Conservation (phyloP, 2,113 vertebrate genomes). For the Fregetta grallaria region DNA sequence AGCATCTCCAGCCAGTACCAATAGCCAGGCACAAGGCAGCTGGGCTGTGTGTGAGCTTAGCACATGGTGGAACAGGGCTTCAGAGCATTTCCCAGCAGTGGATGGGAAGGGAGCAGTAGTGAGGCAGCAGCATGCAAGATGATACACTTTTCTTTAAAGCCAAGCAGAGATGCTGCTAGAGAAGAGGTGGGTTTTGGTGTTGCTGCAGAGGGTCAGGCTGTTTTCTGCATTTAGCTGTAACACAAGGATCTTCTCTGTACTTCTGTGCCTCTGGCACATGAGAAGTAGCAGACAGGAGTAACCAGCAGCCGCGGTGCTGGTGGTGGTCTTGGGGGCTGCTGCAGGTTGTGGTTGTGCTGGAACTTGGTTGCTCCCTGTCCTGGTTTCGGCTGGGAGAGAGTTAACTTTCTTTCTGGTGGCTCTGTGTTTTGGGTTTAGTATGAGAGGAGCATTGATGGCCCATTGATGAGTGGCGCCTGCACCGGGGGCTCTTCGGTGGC, state of each 20-base stretch:
- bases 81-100: background rate
- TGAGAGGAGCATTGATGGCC: too few species aligned
- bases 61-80: background rate
- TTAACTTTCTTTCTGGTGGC: too few species aligned
- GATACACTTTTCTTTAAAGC: background rate
- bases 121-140: background rate
- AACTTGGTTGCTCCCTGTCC: background rate
- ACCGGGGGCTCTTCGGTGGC: too few species aligned
- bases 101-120: background rate
- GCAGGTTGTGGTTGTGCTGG: background rate
- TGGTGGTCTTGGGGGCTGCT: background rate
- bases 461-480: too few species aligned
- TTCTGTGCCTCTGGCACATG: rapidly evolving
- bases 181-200: background rate
- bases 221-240: background rate
- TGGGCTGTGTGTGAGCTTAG: background rate
- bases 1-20: background rate
- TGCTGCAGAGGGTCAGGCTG: background rate
- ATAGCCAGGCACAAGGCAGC: background rate
- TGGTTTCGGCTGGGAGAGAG: too few species aligned
- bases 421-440: too few species aligned
- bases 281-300: background rate
- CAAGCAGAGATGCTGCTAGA: background rate
- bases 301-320: background rate
- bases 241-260: background rate